Base-by-base conservation (phyloP, 2,888 invertebrate genomes). In the Meghimatium bilineatum region DNA sequence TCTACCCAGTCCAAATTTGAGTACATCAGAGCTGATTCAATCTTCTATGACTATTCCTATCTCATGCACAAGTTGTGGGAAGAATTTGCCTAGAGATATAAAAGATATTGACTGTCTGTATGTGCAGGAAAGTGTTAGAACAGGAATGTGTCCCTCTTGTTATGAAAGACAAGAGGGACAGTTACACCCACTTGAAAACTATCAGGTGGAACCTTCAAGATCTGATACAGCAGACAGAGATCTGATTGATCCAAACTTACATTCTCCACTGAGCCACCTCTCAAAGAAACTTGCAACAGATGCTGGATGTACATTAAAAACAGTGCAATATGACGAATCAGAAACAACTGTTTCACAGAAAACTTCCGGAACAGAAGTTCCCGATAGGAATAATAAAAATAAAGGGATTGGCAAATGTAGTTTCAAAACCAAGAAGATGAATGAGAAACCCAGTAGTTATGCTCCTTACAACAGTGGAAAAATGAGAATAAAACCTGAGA, bases 381-480 rank as follows among this genome's bases (percentile, higher is more conserved):
- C 26, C 38, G 63, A 36, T 5, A 60, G 26, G 3, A 67, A 8
- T 56, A 49, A 34, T 20, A 75, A 80, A 49, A 75, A 75, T 10
- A 80, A 80, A 80, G 84, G 80, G 44, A 36, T 32, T n/a, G 84
- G 84, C 14, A 80, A 80, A 34, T 80, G 80, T 32, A 60, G 60
- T 49, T 17, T n/a, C 14, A 83, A 72, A 72, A 38, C 78, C n/a
- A 29, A 69, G 23, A 20, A 71, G 10, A 26, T 20, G 36, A 23
- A 20, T 60, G 69, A 34, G 6, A 79, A 63, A 8, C 20, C 52
- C 3, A 60, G 36, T 10, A 56, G 52, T 26, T 84, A 75, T 80
- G 44, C 84, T n/a, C 80, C 84, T 0, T 84, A 84, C 69, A 84
- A 84, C 75, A 80, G 84, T 38, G 84, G 84, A 29, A 79, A 75